Evolutionary conservation across 1,140 invertebrate species (phyloP).

Genomic region (Apis mellifera): Amel_HAv3.1 CM009938.2:4387501-4388000

Average conservation of each 20-base stretch:
- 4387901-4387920: too few species aligned
- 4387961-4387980: too few species aligned
- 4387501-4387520: background rate
- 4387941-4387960: too few species aligned
- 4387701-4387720: background rate
- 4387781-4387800: too few species aligned
- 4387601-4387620: background rate
- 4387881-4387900: too few species aligned
- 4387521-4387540: background rate
- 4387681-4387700: background rate
- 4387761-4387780: too few species aligned
- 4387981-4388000: too few species aligned
- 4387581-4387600: background rate
- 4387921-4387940: too few species aligned
- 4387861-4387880: too few species aligned
- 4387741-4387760: background rate
- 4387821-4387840: background rate
- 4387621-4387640: constrained; percentile 4
- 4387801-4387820: background rate
- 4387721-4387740: background rate
- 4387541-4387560: constrained; percentile 2
- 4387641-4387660: background rate
- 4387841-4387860: background rate
- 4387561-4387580: background rate
- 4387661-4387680: background rate